Evolutionary conservation across 2,113 vertebrate genomes (phyloP), one percentile per base, ranked within the genome.

Genomic region (Serilophus lunatus): DNA sequence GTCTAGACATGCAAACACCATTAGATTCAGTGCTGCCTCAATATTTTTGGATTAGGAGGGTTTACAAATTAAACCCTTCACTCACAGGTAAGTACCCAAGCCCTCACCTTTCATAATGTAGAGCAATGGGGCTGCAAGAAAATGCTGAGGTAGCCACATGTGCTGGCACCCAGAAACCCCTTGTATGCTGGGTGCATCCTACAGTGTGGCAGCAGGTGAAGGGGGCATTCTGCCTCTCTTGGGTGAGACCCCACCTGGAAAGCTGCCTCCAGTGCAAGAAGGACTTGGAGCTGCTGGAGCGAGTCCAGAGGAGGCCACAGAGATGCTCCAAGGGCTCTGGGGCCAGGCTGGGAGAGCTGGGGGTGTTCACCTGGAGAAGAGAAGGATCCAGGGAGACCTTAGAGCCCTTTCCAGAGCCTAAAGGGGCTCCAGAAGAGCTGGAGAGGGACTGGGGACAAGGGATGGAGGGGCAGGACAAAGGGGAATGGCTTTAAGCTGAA

Each of bases 51-150:
- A 51, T 66, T 25, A 84, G 35, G 56, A 86, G 71, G 26, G 31
- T 31, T 60, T 75, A 66, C 5, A 17, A 33, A 80, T 45, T 45
- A 80, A 76, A 68, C 35, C 18, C 80, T 82, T 66, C 25, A 42
- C 2, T 49, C 0, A 0, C 77, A 60, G 35, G 59, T 20, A 26
- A 36, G 12, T 36, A n/a, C 8, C 14, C 23, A n/a, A 38, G 60
- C 54, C 59, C 59, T 44, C 40, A 53, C 31, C 35, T 69, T 26
- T 28, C 69, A 57, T 47, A 5, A 0, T 10, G 25, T 3, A 64
- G 16, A 53, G 63, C 29, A 4, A 26, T 12, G 9, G 36, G 29
- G 26, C 20, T 38, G 29, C 10, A 33, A 49, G 45, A 82, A 64
- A 36, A 53, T 3, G 5, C 33, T 51, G 45, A 59, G 61, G 71